Conservation (phyloP, 2,888 invertebrate genomes). For the Dioctria linearis region DNA sequence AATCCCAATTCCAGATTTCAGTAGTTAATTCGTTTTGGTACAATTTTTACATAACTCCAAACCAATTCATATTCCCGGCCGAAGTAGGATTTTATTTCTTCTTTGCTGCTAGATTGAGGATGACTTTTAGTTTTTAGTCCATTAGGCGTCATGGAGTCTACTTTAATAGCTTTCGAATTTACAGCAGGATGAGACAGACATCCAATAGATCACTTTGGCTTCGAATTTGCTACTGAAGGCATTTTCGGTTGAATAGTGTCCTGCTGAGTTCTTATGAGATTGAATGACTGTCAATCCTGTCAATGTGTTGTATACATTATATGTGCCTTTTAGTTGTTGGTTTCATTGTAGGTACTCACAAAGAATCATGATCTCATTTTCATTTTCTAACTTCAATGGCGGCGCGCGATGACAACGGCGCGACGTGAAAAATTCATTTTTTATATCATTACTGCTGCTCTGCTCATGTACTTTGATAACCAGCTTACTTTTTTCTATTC, state of each 20-base stretch:
- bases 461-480: no score
- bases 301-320: not conserved
- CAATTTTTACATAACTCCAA: conserved; percentile 45
- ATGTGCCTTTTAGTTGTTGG: not conserved
- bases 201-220: conserved; percentile 41
- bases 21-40: conserved; percentile 42
- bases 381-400: no score
- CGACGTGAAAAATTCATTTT: no score
- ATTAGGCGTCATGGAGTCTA: conserved; percentile 57
- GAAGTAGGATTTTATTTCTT: conserved; percentile 25
- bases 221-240: conserved; percentile 55
- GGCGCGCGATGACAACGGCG: no score
- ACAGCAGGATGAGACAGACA: not conserved
- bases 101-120: conserved; percentile 36
- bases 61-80: conserved; percentile 2
- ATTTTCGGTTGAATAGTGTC: conserved; percentile 52
- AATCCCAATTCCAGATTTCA: not conserved
- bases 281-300: not conserved
- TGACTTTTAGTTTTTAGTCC: conserved; percentile 44
- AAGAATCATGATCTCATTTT: no score
- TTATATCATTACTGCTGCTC: no score
- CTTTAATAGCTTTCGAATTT: conserved; percentile 51
- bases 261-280: conserved; percentile 50
- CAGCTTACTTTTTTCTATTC: no score
- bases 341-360: no score